Evolutionary conservation across 2,113 vertebrate species (phyloP).

Genomic region (Callocephalon fimbriatum): DNA sequence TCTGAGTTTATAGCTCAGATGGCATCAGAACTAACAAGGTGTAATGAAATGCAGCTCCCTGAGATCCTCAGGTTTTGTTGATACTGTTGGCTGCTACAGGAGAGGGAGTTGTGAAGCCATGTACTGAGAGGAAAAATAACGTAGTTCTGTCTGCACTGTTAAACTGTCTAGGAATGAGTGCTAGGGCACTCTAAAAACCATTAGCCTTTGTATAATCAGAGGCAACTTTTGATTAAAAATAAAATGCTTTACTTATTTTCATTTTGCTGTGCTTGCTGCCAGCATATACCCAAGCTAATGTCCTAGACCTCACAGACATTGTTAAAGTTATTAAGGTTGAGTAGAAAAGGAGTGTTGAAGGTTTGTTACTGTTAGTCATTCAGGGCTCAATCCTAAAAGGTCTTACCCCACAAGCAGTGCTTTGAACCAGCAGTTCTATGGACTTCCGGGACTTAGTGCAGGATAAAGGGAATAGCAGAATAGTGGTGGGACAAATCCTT

Average conservation of each 20-base stretch:
- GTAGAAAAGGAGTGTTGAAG: neutral
- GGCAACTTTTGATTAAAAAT: neutral
- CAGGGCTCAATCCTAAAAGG: neutral
- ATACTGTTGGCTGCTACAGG: neutral
- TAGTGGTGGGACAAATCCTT: neutral
- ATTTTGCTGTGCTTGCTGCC: neutral
- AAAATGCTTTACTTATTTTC: neutral
- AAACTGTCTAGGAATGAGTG: neutral
- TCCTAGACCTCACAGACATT: neutral
- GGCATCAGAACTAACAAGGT: neutral
- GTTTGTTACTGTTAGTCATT: neutral
- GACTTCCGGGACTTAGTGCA: neutral
- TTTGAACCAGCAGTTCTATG: neutral
- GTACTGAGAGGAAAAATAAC: neutral
- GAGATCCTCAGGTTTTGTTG: neutral
- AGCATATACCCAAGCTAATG: neutral
- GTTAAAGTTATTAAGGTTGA: neutral
- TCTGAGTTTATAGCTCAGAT: neutral
- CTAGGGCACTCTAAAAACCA: neutral
- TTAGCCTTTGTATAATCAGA: neutral
- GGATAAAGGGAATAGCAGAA: neutral
- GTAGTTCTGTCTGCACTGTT: neutral
- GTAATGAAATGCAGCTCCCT: neutral
- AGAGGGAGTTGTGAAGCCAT: neutral
- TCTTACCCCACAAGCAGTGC: neutral